Evolutionary conservation across 2,888 invertebrate species (phyloP), one percentile per base, ranked within the genome.

Genomic region (Aradus depressus): DNA sequence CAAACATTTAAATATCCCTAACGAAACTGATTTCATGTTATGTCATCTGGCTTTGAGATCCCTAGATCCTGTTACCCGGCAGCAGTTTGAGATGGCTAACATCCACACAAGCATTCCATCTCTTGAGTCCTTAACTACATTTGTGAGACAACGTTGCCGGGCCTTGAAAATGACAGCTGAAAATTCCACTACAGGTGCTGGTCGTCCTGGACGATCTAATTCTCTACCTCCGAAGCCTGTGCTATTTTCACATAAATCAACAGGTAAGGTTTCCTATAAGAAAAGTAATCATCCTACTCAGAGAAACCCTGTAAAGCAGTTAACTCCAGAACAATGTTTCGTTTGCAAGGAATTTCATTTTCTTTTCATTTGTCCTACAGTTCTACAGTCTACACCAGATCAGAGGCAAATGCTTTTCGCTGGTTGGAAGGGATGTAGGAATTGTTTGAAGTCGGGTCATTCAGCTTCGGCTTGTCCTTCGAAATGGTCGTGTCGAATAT

Each of bases 21-120:
- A 48, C 35, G 35, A 34, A 39, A 35, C 19, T 2, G 47, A 52
- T 6, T 52, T 52, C 16, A 52, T 52, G 8, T 21, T 52, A 14
- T 49, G 47, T 31, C 52, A 52, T 42, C 10, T 52, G 10, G 47
- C 52, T 12, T 19, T 37, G 23, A 37, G 23, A 6, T 14, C 16
- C n/a, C 41, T 52, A 4, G 41, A 49, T 28, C 18, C 31, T 12
- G 10, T 16, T 2, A 49, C 47, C 12, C 22, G 52, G 19, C 34
- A 37, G 34, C 47, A 52, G 23, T 52, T 48, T 42, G 52, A 52
- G 21, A 47, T 31, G 10, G 28, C 16, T 14, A 18, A 48, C 22
- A 39, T 3, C 14, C 21, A 19, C 10, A 22, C 14, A 21, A 25
- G 18, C 18, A 41, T 48, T 38, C 48, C 52, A 14, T 21, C 31